These are phyloP conservation scores for Lates japonicus DNA, from an alignment of 2,797 vertebrate genomes.

Conservation along the genomic window DNA sequence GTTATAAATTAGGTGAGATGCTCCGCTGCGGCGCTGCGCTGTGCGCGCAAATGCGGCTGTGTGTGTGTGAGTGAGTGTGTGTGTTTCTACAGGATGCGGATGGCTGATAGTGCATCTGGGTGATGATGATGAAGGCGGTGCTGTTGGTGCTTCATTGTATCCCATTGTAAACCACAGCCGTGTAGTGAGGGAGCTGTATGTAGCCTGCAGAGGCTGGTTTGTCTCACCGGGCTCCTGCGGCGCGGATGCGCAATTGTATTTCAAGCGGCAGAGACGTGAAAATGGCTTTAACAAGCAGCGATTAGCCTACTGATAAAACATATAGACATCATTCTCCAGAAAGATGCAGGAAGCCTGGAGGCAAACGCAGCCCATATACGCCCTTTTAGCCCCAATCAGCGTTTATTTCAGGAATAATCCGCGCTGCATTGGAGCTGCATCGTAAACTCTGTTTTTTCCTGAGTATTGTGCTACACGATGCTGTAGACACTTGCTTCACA, in stretches of 20 bases:
- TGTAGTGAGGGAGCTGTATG: constrained; percentile 14
- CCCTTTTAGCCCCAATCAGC: constrained; percentile 56
- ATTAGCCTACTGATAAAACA: constrained; percentile 15
- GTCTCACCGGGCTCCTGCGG: constrained; percentile 42
- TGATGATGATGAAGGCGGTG: constrained; percentile 48
- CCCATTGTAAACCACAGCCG: constrained; percentile 10
- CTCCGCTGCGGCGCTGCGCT: background rate
- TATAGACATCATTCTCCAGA: background rate
- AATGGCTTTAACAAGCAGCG: background rate
- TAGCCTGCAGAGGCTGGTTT: constrained; percentile 43
- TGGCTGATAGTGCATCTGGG: constrained; percentile 46
- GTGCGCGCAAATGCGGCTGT: constrained; percentile 6
- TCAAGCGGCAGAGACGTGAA: constrained; percentile 19
- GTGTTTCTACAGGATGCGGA: constrained; percentile 63
- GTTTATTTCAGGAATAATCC: constrained; percentile 33
- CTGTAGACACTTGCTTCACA: background rate
- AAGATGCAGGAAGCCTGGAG: constrained; percentile 29
- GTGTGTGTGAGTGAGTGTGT: background rate
- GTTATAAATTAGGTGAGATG: background rate
- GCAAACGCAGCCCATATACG: constrained; percentile 52
- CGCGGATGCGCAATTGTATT: constrained; percentile 66
- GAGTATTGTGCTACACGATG: background rate
- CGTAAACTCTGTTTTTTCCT: background rate
- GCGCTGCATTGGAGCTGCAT: constrained; percentile 49
- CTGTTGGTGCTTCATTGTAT: constrained; percentile 54